Evolutionary conservation across 2,113 vertebrate species (phyloP).

Genomic region (Cavia porcellus): DNA sequence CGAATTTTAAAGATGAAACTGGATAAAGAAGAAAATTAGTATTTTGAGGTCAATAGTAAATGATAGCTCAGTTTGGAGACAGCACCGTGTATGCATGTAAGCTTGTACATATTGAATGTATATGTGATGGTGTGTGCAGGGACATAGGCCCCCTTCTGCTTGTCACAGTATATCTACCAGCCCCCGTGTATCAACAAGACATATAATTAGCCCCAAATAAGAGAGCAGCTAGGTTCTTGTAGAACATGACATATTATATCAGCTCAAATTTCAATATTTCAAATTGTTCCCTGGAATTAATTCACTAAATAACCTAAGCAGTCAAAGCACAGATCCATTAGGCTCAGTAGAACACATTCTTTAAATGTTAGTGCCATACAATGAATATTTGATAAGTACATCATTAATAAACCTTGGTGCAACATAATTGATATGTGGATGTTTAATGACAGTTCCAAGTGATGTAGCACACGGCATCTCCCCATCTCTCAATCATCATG

Average conservation of each 20-base stretch:
- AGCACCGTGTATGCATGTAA: fast-evolving
- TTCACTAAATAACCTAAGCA: slow-evolving; percentile 72
- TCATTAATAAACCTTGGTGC: slow-evolving; percentile 80
- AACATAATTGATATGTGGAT: slow-evolving; percentile 74
- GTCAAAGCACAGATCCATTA: slow-evolving; percentile 76
- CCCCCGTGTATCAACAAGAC: not conserved
- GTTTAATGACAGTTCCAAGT: slow-evolving; percentile 69
- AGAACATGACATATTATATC: slow-evolving; percentile 60
- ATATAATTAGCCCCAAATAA: not conserved
- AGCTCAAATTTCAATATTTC: slow-evolving; percentile 61
- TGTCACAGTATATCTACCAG: not conserved
- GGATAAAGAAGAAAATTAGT: not conserved
- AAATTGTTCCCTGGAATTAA: slow-evolving; percentile 73
- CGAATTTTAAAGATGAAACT: not conserved
- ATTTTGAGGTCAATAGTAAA: not conserved
- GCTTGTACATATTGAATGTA: not conserved
- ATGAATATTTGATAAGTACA: slow-evolving; percentile 81
- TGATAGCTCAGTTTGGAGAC: fast-evolving
- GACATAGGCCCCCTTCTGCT: not conserved
- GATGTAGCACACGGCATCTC: slow-evolving; percentile 35
- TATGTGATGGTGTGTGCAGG: fast-evolving
- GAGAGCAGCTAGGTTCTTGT: slow-evolving; percentile 47
- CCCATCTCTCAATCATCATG: not conserved
- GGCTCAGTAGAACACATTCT: slow-evolving; percentile 49
- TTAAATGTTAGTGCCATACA: slow-evolving; percentile 70